A percentile compares a stretch with the other conserved stretches of the same genome.
phyloP scores from a whole-genome alignment of 2,888 invertebrate species.

The Drosophila sordidula region DNA sequence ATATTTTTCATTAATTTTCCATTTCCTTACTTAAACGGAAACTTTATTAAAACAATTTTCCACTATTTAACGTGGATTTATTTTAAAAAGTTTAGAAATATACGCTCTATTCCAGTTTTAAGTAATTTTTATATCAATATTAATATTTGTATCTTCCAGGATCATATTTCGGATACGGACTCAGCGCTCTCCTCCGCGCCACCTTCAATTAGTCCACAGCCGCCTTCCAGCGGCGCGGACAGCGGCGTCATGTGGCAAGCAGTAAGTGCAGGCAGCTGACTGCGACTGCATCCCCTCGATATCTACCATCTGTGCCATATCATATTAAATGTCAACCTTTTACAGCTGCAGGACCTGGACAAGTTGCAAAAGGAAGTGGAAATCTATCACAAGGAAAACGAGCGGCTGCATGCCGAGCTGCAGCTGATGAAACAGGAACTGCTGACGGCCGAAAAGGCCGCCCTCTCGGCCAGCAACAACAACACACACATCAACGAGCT shows the following conservation, averaged over 20 bases:
- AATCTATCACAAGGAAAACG: constrained; percentile 84
- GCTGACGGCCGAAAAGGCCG: constrained; percentile 85
- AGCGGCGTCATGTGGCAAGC: constrained; percentile 85
- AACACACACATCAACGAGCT: constrained; percentile 81
- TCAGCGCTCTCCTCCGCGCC: constrained; percentile 90
- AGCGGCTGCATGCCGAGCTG: constrained; percentile 85
- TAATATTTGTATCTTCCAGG: constrained; percentile 45
- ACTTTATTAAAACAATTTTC: too few relatives aligned
- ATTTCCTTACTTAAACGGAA: too few relatives aligned
- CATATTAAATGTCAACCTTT: constrained; percentile 24
- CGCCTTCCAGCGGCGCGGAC: constrained; percentile 84
- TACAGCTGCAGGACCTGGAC: constrained; percentile 82
- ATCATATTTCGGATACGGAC: constrained; percentile 87
- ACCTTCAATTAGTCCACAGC: constrained; percentile 89
- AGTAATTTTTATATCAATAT: neutral
- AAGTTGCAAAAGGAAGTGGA: constrained; percentile 84
- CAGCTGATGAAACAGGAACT: constrained; percentile 86
- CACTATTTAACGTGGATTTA: too few relatives aligned
- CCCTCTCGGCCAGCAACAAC: constrained; percentile 83
- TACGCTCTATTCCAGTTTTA: too few relatives aligned
- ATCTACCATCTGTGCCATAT: neutral
- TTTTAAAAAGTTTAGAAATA: too few relatives aligned
- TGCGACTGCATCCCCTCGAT: too few relatives aligned
- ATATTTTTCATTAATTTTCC: too few relatives aligned
- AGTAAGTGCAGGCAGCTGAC: constrained; percentile 63